Base-by-base conservation (phyloP, 2,113 vertebrate genomes). In the Micronycteris hirsuta region DNA sequence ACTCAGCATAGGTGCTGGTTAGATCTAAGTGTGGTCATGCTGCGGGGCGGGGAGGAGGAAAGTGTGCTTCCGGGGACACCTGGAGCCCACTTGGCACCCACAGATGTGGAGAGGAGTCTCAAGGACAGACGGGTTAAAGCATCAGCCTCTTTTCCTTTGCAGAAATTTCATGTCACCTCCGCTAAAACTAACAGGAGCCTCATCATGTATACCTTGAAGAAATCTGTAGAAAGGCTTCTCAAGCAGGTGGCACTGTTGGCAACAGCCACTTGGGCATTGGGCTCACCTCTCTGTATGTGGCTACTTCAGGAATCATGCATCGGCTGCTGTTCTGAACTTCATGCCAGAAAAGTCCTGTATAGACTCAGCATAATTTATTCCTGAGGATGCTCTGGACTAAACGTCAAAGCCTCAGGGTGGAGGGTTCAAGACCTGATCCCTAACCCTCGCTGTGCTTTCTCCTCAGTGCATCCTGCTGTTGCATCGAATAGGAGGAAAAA, bases 141-240 rank as follows among this genome's bases (percentile, higher is more conserved):
- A 3, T 2, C 15, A 3, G 78, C 31, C 71, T 43, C 19, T 7
- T 19, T 38, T 31, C 9, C 7, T 33, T 11, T 17, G 52, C 4
- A 63, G 77, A 10, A n/a, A 11, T 24, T 45, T 13, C 12, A 7
- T 1, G 8, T 68, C 9, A 1, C 10, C 2, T 15, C 12, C 0
- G 4, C 54, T 49, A 13, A 52, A 38, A 41, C 14, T 1, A 17
- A 0, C 0, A 1, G 28, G 61, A 68, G 4, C 61, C 52, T 63
- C 36, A 0, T 1, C 12, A 4, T 4, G 16, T 0, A 2, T 0
- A 0, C 6, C 0, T 31, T 10, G 17, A 5, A 2, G 31, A 24
- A 7, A 24, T 38, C 54, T 45, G 54, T 3, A 20, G 65, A 52
- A 56, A 52, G 8, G 8, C 2, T 28, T 3, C 3, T 2, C 4